Evolutionary conservation across 35 echinoderm and acorn worm genomes (phyloP), one percentile per base, ranked within the genome.

Genomic region (Anneissia japonica): DNA sequence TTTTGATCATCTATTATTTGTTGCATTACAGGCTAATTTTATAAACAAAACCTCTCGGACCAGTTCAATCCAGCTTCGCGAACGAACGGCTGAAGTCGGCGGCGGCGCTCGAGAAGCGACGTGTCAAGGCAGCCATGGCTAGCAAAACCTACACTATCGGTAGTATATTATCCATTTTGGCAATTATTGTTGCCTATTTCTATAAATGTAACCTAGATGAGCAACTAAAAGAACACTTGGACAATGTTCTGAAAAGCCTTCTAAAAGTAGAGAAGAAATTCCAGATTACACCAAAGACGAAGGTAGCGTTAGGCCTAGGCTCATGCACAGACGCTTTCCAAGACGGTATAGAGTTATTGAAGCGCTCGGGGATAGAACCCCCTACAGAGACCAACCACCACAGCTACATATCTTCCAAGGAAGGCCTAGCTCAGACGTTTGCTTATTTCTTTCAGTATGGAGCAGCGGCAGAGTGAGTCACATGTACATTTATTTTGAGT

Each of bases 361-460:
- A 91, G 30, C 46, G 73, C 31, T 80, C 85, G 14, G 45, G 82
- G 17, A 39, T 91, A 33, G 76, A 91, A 21, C 89, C 89, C 37
- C 75, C 89, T 3, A 34, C 41, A 23, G 30, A 40, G 21, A 33
- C 43, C 11, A 80, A 85, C 73, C 89, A 91, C 32, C 74, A 91
- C 85, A 83, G 46, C 38, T 85, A 51, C 0, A 85, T 91, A 13
- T 30, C 85, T 31, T 77, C 75, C 19, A 40, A 80, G n/a, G 31
- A 73, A 51, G 82, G 86, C 17, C 77, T 91, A 16, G 36, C 75
- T 16, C 41, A 91, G 39, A 75, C 75, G 26, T 91, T 85, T 81
- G 83, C 89, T 38, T 91, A 84, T 85, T 91, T 91, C 83, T 91
- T 91, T 41, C 45, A 75, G 3, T 76, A 81, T 14, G 89, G 89